Base-by-base conservation (phyloP, 2,888 invertebrate species). In the Malthinus seriepunctatus region DNA sequence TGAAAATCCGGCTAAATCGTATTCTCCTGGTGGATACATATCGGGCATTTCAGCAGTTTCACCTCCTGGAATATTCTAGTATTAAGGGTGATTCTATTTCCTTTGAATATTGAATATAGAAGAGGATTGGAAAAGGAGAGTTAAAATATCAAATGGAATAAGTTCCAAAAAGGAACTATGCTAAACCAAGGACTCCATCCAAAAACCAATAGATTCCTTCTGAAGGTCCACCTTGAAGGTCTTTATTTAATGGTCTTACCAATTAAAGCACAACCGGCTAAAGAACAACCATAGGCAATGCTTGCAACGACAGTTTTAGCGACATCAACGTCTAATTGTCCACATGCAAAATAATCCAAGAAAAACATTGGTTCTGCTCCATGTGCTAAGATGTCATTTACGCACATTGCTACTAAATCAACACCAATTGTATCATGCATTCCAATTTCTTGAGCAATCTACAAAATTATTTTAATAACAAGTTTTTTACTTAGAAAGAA, bases 31-130 rank as follows among this genome's bases (percentile, higher is more conserved):
- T 1, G 84, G 82, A 79, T 98, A 99, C 82, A 98, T 90, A 1
- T 93, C 90, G 0, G 98, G 97, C 96, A 97, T 96, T 81, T 97
- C 97, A 0, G 97, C 97, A 1, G 97, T 97, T 81, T 98, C 97
- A 0, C 97, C 97, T 61, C 88, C 90, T 96, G 68, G 0, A 73
- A 71, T 23, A 23, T 23, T 23, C 5, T 23, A 3, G 23, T 23
- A 23, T 23, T 23, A 23, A 5, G 5, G 2, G 2, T 23, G 23
- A 23, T 23, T 23, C 2, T 23, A 5, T 23, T 23, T 5, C 23
- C 23, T 5, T 23, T 23, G 2, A 5, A 3, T 23, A 23, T 23
- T 23, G 23, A 23, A n/a, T n/a, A n/a, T n/a, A n/a, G n/a, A n/a
- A n/a, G n/a, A n/a, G n/a, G n/a, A n/a, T n/a, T n/a, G n/a, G n/a